These are phyloP conservation scores for Harlomillsia oculata DNA, from an alignment of 1,140 invertebrate genomes.

Conservation along the genomic window DNA sequence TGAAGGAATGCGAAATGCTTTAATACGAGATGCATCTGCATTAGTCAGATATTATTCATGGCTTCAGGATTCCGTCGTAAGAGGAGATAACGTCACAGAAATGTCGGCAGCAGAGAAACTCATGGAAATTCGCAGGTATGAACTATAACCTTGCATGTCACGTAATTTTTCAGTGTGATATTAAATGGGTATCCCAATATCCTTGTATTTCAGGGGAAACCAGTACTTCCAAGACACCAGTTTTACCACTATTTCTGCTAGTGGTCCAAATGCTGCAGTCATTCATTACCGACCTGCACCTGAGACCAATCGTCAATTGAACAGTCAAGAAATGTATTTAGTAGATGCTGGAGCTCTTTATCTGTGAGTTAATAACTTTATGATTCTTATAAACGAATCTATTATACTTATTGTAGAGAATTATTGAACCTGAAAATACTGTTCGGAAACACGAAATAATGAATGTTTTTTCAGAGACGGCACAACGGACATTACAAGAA, in stretches of 20 bases:
- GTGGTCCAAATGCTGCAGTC: constrained; percentile 75
- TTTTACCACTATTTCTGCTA: constrained; percentile 82
- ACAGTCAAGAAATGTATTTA: constrained; percentile 49
- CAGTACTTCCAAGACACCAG: constrained; percentile 48
- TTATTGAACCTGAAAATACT: not conserved
- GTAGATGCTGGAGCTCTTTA: constrained; percentile 57
- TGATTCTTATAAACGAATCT: not conserved
- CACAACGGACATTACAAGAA: constrained; percentile 68
- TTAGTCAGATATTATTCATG: constrained; percentile 83
- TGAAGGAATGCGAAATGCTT: constrained; percentile 72
- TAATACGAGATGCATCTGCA: constrained; percentile 75
- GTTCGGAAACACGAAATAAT: too few species aligned
- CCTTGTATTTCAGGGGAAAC: not conserved
- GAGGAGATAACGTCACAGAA: constrained; percentile 48
- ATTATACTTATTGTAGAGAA: not conserved
- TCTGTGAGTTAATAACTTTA: constrained; percentile 24
- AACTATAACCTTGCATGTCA: constrained; percentile 58
- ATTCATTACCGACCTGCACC: constrained; percentile 79
- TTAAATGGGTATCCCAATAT: constrained; percentile 26
- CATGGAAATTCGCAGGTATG: constrained; percentile 15
- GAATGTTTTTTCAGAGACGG: constrained; percentile 17
- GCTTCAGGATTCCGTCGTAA: constrained; percentile 58
- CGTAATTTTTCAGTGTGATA: constrained; percentile 40
- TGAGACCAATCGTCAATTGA: constrained; percentile 59
- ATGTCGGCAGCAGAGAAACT: constrained; percentile 37